A percentile compares a stretch with the other conserved stretches of the same genome.
Conservation (phyloP, 2,888 invertebrate species). For the Corythucha ciliata region DNA sequence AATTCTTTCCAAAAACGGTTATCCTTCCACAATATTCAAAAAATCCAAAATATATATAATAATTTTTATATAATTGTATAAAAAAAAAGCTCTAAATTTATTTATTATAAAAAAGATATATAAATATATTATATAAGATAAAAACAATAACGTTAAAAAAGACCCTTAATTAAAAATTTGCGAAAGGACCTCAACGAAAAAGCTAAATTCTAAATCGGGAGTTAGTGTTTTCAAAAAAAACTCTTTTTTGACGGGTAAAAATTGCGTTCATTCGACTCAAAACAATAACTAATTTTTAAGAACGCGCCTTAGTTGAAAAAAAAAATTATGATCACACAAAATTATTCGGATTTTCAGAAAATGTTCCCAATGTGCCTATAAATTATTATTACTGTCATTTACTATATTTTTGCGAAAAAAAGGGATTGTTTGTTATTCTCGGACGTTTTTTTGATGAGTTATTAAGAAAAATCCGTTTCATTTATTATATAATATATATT, state of each 20-base stretch:
- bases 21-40: slow-evolving; percentile 36
- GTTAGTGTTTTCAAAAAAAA: slow-evolving; percentile 21
- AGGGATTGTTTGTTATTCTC: slow-evolving; percentile 26
- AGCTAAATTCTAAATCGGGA: slow-evolving; percentile 26
- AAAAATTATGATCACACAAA: slow-evolving; percentile 24
- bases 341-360: slow-evolving; percentile 21
- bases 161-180: slow-evolving; percentile 22
- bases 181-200: slow-evolving; percentile 22
- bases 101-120: slow-evolving; percentile 23
- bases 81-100: slow-evolving; percentile 18
- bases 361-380: slow-evolving; percentile 23
- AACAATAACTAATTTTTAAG: slow-evolving; percentile 21
- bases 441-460: slow-evolving; percentile 23
- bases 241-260: slow-evolving; percentile 20
- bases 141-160: too few relatives aligned
- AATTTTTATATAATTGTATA: slow-evolving; percentile 27
- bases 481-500: slow-evolving; percentile 22
- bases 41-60: slow-evolving; percentile 31
- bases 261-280: slow-evolving; percentile 16
- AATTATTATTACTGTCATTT: slow-evolving; percentile 20
- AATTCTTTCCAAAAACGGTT: slow-evolving; percentile 34
- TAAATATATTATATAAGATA: slow-evolving; percentile 23
- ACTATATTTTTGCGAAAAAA: slow-evolving; percentile 20
- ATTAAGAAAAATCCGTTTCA: slow-evolving; percentile 16
- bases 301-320: slow-evolving; percentile 11